Base-by-base conservation (phyloP, 2,113 vertebrate species). In the Ovis canadensis region DNA sequence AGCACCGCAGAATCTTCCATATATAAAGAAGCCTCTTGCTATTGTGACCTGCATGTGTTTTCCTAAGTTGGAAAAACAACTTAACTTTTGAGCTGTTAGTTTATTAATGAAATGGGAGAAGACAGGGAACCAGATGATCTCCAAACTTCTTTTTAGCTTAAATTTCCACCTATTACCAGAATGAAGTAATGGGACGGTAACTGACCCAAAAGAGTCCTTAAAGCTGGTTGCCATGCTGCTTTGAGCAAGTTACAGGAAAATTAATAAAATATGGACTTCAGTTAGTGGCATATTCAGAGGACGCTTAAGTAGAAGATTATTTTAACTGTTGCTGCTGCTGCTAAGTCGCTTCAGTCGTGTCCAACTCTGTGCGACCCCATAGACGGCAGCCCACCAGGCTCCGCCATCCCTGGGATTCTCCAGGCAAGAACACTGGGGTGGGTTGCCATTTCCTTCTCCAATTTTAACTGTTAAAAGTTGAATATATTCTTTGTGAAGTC, bases 241-340 rank as follows among this genome's bases (percentile, higher is more conserved):
- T 7, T 67, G 36, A 95, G 40, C 14, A 84, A 81, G 52, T 27
- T 33, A 92, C 92, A 96, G 25, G 23, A 90, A 84, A 96, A 67
- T 81, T 81, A 96, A 84, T 60, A 82, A 95, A 97, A 67, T 95
- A 45, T 48, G n/a, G 92, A 96, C 50, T 57, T 95, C 21, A 77
- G 25, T 84, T 25, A 52, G 6, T 94, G 62, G 16, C 36, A 57
- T 91, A 15, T 84, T 78, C 31, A 94, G 33, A 74, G 62, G 29
- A 88, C 2, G 87, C 19, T 86, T 90, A 90, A 90, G 90, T 81
- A 29, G 52, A 90, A 54, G 13, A 48, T 52, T 54, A 60, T 83
- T 89, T 83, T 85, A 45, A 88, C 5, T 52, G 57, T 83, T 96
- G 45, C 45, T 45, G 45, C 45, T 45, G 45, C 45, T 45, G 45